phyloP scores from a whole-genome alignment of 2,888 invertebrate genomes.

The Cordilura impudica region DNA sequence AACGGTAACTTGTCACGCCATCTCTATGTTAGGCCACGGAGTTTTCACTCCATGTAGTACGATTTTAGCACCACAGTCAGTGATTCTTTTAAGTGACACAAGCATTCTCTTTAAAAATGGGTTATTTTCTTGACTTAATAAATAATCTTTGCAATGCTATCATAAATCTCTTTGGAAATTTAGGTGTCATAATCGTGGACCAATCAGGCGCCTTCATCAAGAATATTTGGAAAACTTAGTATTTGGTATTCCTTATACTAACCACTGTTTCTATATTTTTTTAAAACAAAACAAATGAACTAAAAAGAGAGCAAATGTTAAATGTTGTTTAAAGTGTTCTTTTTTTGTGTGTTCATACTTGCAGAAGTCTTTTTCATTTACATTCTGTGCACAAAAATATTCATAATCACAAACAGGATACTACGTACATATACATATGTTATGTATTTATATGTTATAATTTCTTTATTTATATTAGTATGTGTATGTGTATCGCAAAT shows the following conservation, averaged over 20 bases:
- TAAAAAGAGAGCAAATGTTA: constrained; percentile 54
- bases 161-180: too few species aligned
- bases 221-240: too few species aligned
- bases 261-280: constrained; percentile 17
- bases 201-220: too few species aligned
- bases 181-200: too few species aligned
- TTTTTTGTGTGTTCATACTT: constrained; percentile 10
- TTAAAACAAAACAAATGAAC: constrained; percentile 38
- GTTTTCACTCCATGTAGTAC: too few species aligned
- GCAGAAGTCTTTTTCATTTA: constrained; percentile 36
- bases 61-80: too few species aligned
- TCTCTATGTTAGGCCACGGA: too few species aligned
- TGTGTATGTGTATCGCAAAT: background rate
- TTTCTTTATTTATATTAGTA: constrained; percentile 2
- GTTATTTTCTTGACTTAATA: too few species aligned
- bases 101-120: too few species aligned
- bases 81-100: too few species aligned
- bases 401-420: background rate
- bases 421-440: background rate
- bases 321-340: constrained; percentile 35
- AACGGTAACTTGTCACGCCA: too few species aligned
- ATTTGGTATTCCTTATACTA: background rate
- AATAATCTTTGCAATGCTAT: too few species aligned
- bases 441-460: background rate
- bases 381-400: constrained; percentile 10